Evolutionary conservation across 2,888 invertebrate genomes (phyloP).

Genomic region (Theretra japonica): DNA sequence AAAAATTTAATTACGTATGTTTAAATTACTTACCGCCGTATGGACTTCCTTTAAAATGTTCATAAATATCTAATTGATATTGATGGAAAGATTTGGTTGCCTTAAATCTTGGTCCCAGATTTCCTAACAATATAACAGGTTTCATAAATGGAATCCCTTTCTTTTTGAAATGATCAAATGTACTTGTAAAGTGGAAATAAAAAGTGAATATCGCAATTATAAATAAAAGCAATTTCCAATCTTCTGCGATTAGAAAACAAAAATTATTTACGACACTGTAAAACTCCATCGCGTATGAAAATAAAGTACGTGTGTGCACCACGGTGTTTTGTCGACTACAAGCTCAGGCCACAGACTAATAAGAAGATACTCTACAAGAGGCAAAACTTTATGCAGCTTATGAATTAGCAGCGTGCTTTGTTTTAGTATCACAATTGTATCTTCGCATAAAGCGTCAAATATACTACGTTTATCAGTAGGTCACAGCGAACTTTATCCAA

Average conservation of each 20-base stretch:
- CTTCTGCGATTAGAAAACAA: constrained; percentile 44
- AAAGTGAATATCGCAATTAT: constrained; percentile 61
- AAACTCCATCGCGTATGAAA: not conserved
- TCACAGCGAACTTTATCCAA: too few species aligned
- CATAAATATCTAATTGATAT: constrained; percentile 74
- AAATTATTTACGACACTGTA: not conserved
- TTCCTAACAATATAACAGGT: constrained; percentile 79
- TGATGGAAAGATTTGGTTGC: constrained; percentile 77
- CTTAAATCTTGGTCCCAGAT: constrained; percentile 70
- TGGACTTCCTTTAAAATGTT: constrained; percentile 74
- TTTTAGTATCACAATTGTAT: too few species aligned
- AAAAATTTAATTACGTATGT: not conserved
- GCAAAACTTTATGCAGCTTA: not conserved
- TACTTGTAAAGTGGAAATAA: constrained; percentile 75
- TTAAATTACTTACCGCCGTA: constrained; percentile 71
- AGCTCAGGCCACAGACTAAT: too few species aligned
- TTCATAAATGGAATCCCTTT: constrained; percentile 73
- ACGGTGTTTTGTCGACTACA: not conserved
- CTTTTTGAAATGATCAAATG: constrained; percentile 76
- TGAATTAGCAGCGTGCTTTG: not conserved
- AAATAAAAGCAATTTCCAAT: constrained; percentile 68
- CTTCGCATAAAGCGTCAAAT: too few species aligned
- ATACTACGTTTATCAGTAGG: too few species aligned
- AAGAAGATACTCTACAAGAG: not conserved
- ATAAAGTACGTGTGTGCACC: not conserved